Conservation (phyloP, 2,113 vertebrate genomes). For the Gymnocephalus cernua region DNA sequence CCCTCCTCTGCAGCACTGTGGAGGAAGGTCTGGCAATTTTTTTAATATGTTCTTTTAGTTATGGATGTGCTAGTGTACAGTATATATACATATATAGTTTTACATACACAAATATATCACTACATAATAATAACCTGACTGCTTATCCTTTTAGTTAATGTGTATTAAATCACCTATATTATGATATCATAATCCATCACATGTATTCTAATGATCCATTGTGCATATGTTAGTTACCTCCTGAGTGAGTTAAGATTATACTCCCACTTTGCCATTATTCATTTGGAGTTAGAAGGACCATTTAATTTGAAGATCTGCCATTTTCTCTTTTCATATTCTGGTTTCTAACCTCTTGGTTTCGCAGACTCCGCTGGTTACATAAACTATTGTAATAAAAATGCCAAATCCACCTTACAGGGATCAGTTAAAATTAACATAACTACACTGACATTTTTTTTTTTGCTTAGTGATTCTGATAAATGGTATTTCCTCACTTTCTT, state of each 20-base stretch:
- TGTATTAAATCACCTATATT: background rate
- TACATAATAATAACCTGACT: background rate
- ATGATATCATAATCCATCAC: constrained; percentile 21
- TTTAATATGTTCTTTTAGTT: background rate
- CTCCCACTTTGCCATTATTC: constrained; percentile 38
- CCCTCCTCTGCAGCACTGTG: no score
- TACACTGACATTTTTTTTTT: background rate
- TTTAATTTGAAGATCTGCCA: constrained; percentile 34
- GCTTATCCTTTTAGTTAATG: constrained; percentile 10
- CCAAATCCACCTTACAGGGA: background rate
- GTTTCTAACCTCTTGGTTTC: constrained; percentile 9
- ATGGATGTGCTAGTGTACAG: background rate
- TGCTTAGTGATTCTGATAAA: background rate
- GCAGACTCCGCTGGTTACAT: constrained; percentile 2
- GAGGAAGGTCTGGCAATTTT: no score
- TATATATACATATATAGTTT: background rate
- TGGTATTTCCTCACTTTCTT: background rate
- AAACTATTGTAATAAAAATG: constrained; percentile 6
- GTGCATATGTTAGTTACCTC: constrained; percentile 24
- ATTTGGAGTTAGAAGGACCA: background rate
- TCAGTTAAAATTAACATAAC: constrained; percentile 10
- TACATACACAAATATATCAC: background rate
- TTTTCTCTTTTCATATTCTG: background rate
- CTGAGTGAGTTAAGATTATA: constrained; percentile 1
- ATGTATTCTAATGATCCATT: constrained; percentile 23